A percentile compares a stretch with the other conserved stretches of the same genome.
Evolutionary conservation across 2,797 vertebrate species (phyloP).

Genomic region (Acrossocheilus fasciatus): DNA sequence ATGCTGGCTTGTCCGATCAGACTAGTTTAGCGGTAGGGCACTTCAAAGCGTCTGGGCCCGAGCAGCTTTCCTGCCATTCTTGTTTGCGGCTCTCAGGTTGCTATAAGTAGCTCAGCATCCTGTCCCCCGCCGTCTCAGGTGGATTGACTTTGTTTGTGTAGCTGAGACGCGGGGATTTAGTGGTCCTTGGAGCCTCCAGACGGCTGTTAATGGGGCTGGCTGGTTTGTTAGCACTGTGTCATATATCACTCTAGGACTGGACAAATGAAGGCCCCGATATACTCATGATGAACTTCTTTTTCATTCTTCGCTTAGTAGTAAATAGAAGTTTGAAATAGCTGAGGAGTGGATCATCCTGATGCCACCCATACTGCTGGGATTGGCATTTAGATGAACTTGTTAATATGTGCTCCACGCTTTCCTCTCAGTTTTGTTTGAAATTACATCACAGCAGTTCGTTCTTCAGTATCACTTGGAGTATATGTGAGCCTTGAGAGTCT

Average conservation of each 20-base stretch:
- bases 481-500: neutral
- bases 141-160: constrained; percentile 93
- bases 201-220: constrained; percentile 78
- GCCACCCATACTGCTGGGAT: neutral
- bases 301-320: neutral
- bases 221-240: constrained; percentile 82
- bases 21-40: constrained; percentile 93
- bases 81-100: constrained; percentile 86
- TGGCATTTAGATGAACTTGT: neutral
- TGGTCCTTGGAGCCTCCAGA: constrained; percentile 77
- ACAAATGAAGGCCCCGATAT: neutral
- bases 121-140: constrained; percentile 96
- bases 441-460: neutral
- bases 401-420: neutral
- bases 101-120: constrained; percentile 99
- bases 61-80: constrained; percentile 98
- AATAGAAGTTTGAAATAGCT: neutral
- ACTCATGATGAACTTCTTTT: neutral
- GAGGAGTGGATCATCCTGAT: neutral
- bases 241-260: constrained; percentile 69
- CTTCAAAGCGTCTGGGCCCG: constrained; percentile 87
- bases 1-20: constrained; percentile 86
- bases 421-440: neutral
- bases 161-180: constrained; percentile 80
- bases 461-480: too few species aligned